These are phyloP conservation scores for Leptinotarsa rubiginosa DNA, from an alignment of 2,888 invertebrate genomes.

Conservation along the genomic window DNA sequence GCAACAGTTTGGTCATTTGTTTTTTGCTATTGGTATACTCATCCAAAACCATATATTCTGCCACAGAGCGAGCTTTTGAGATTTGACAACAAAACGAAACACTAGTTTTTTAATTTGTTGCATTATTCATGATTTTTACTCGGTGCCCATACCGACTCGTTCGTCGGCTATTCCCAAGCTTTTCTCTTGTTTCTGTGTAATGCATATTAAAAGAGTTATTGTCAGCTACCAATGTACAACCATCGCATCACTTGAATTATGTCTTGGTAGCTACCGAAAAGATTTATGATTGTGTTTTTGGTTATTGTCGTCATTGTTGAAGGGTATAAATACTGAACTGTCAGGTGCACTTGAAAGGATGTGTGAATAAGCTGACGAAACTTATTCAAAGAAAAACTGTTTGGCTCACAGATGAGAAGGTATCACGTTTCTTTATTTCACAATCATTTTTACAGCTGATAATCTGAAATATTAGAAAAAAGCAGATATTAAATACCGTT, in stretches of 20 bases:
- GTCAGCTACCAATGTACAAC: slow-evolving; percentile 15
- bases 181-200: slow-evolving; percentile 14
- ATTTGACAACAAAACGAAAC: neutral
- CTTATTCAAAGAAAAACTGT: neutral
- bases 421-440: too few species aligned
- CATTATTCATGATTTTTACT: slow-evolving; percentile 11
- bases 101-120: slow-evolving; percentile 1
- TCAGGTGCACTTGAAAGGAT: neutral
- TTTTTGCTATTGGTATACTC: too few species aligned
- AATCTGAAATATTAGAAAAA: too few species aligned
- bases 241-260: slow-evolving; percentile 18
- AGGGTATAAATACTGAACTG: slow-evolving; percentile 5
- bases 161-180: neutral
- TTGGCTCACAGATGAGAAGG: neutral
- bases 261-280: slow-evolving; percentile 12
- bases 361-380: slow-evolving; percentile 2
- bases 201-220: slow-evolving; percentile 19
- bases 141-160: slow-evolving; percentile 5
- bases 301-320: slow-evolving; percentile 21
- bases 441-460: too few species aligned
- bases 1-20: too few species aligned
- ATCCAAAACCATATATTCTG: too few species aligned
- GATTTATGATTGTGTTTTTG: slow-evolving; percentile 25
- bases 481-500: too few species aligned
- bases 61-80: neutral